Evolutionary conservation across 2,888 invertebrate genomes (phyloP), one percentile per base, ranked within the genome.

Genomic region (Acholoe squamosa): DNA sequence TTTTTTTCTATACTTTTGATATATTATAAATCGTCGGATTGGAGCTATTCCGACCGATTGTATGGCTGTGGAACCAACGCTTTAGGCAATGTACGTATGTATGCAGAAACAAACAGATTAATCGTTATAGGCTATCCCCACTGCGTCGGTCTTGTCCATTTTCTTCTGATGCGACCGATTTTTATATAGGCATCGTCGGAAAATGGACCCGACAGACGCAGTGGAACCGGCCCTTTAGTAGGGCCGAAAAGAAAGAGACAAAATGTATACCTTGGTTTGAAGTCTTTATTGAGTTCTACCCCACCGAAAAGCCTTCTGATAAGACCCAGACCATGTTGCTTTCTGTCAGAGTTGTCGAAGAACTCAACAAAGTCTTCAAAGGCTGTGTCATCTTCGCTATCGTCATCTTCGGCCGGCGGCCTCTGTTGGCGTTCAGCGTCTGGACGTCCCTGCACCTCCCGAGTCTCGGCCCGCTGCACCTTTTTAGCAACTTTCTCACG

Each of bases 241-340:
- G 67, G 14, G 14, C 5, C 43, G 10, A 43, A 43, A 43, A 43
- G 43, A 77, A 19, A n/a, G 10, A n/a, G 28, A 77, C 34, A 33
- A 7, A 19, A 7, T n/a, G 1, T 5, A 1, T 43, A 90, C 90
- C 34, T 90, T 25, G 90, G 90, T 80, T 90, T 90, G 31, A 25
- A 51, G 56, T 90, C 90, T 56, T 80, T 84, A 28, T 14, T 84
- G 19, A 52, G 33, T 33, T 54, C 54, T 22, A 33, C 80, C 16
- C 80, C 84, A 3, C 52, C 67, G 33, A 89, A 80, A 0, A 98
- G 97, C 94, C 97, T 96, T 88, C 98, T 98, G 90, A 98, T 97
- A 96, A 98, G 97, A 93, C 98, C 97, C 97, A 98, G 97, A 94
- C 98, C 97, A 95, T 97, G 98, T 95, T 97, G 97, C 94, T 98